Base-by-base conservation (phyloP, 2,797 vertebrate species). In the Lepus oiostolus region DNA sequence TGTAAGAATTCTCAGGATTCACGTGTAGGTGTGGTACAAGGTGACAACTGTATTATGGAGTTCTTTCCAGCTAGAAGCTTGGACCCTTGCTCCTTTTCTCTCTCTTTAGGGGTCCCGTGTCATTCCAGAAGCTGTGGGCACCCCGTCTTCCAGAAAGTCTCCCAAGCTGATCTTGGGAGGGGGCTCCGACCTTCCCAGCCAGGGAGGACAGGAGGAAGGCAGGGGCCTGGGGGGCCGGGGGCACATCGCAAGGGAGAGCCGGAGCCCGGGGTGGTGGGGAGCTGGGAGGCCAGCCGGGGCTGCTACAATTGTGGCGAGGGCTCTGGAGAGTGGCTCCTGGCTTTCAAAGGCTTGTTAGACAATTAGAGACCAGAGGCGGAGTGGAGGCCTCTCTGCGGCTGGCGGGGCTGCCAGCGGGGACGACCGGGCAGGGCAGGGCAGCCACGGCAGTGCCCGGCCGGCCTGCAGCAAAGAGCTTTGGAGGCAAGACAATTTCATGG, bases 231-330 rank as follows among this genome's bases (percentile, higher is more conserved):
- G 80, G 75, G 91, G 85, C 77, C 3, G 54, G n/a, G 80, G n/a
- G 0, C 22, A 72, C 30, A 13, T 72, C 80, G n/a, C 76, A 91
- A 5, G 65, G 88, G 85, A 68, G 95, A 94, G 94, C 90, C 54
- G 1, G 62, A 85, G 79, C 88, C 4, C 0, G 82, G 77, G 96
- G 81, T 89, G 54, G 63, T 83, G 88, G 94, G 96, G 93, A 72
- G 80, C 87, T 24, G 85, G 94, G 97, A 87, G 94, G 67, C 47
- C 3, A 75, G 71, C 74, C 50, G 88, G 90, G 86, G 91, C 96
- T 62, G 81, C 96, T 97, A 83, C 94, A 95, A 97, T 97, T 91
- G 96, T 13, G 90, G 92, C n/a, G 94, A 96, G 96, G 95, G 98
- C 93, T 90, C 94, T 88, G 21, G 90, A 96, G 83, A 68, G 93